A percentile compares a stretch with the other conserved stretches of the same genome.
These are phyloP conservation scores for Peucedramus taeniatus DNA, from an alignment of 2,113 vertebrate species.

Conservation along the genomic window DNA sequence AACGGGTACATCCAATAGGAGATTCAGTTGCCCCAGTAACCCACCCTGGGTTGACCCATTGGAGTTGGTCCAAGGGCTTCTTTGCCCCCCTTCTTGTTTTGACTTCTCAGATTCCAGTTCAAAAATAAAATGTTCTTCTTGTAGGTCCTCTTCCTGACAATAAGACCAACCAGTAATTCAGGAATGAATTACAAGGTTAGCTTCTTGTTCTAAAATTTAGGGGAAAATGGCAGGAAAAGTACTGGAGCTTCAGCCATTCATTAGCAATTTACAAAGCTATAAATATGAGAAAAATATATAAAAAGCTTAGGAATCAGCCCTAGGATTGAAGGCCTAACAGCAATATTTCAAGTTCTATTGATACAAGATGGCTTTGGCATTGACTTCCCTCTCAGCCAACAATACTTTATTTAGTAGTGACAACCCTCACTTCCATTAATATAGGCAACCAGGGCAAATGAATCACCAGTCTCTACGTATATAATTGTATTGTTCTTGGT, in stretches of 20 bases:
- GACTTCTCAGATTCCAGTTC: background rate
- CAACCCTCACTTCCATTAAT: background rate
- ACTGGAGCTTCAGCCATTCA: background rate
- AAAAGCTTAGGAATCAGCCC: background rate
- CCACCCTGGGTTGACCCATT: accelerated
- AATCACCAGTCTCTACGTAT: background rate
- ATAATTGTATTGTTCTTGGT: background rate
- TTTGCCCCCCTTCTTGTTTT: background rate
- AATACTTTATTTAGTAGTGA: background rate
- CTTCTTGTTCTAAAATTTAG: background rate
- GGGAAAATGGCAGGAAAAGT: background rate
- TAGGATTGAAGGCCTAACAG: background rate
- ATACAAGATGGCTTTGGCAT: background rate
- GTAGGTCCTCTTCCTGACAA: background rate
- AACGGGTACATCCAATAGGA: background rate
- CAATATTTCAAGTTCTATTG: background rate
- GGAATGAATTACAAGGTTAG: background rate
- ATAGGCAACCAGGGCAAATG: background rate
- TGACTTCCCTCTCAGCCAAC: background rate
- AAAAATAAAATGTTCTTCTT: background rate
- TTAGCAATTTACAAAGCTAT: background rate
- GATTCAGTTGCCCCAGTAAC: background rate
- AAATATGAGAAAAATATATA: background rate
- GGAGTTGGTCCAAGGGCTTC: background rate
- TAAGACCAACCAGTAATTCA: background rate